Conservation (phyloP, 2,797 vertebrate genomes). For the Neomorphus geoffroyi region DNA sequence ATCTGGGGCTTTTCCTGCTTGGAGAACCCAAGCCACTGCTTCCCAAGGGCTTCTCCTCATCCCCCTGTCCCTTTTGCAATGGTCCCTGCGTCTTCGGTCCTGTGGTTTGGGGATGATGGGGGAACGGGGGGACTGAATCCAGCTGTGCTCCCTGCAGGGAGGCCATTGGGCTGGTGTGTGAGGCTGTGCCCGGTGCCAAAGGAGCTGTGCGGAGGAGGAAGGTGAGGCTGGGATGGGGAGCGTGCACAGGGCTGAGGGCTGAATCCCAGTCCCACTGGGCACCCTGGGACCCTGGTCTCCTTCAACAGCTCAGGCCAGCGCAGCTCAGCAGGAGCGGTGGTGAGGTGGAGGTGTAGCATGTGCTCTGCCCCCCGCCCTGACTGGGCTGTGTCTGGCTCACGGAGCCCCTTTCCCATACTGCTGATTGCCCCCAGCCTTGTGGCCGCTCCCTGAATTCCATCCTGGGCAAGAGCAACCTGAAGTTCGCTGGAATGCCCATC, state of each 20-base stretch:
- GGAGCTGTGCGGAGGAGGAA: constrained; percentile 93
- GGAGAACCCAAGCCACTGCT: background rate
- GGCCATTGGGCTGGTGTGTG: constrained; percentile 95
- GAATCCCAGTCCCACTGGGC: no score
- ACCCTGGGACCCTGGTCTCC: background rate
- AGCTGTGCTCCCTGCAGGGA: constrained; percentile 82
- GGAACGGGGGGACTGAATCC: background rate
- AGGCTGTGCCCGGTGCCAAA: constrained; percentile 95
- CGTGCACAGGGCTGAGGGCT: background rate
- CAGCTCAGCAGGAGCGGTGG: background rate
- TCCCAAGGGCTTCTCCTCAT: background rate
- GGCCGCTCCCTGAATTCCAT: constrained; percentile 90
- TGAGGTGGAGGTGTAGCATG: background rate
- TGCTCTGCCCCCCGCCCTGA: background rate
- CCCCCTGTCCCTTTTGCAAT: background rate
- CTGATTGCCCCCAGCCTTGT: constrained; percentile 79
- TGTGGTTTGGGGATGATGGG: accelerated
- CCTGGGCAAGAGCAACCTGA: constrained; percentile 96
- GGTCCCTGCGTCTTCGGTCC: accelerated
- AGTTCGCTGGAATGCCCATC: constrained; percentile 97
- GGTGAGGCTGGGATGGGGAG: constrained; percentile 73
- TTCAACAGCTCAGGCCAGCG: accelerated
- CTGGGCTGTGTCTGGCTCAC: background rate
- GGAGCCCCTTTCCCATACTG: background rate
- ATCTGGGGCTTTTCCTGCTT: background rate